A percentile compares a stretch with the other conserved stretches of the same genome.
These are phyloP conservation scores for Bombus cullumanus DNA, from an alignment of 1,140 invertebrate species.

Conservation along the genomic window DNA sequence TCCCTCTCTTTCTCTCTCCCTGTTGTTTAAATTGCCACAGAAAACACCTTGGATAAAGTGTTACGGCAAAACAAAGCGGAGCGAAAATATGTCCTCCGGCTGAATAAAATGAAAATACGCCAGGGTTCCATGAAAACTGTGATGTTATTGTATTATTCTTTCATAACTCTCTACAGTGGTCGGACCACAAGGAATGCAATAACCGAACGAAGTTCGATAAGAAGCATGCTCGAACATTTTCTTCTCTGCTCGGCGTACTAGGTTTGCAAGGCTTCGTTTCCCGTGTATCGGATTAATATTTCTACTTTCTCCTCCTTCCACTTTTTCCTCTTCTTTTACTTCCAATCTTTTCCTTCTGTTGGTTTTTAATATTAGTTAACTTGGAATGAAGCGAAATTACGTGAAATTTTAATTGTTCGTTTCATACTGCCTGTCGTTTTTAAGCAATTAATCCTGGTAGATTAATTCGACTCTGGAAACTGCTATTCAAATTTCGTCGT, in stretches of 20 bases:
- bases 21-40: background rate
- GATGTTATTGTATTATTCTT: slow-evolving; percentile 49
- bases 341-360: background rate
- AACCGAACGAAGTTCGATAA: slow-evolving; percentile 43
- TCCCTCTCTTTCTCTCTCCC: too few relatives aligned
- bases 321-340: background rate
- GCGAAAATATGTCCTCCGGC: background rate
- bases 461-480: background rate
- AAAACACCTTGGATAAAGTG: background rate
- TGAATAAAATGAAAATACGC: background rate
- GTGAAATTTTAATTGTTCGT: background rate
- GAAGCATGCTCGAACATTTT: slow-evolving; percentile 3
- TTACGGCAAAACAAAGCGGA: background rate
- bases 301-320: background rate
- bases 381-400: background rate
- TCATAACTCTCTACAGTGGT: slow-evolving; percentile 27
- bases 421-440: background rate
- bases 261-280: background rate
- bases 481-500: background rate
- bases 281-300: slow-evolving; percentile 20
- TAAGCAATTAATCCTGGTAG: background rate
- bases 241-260: background rate
- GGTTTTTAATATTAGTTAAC: background rate
- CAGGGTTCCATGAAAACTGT: background rate
- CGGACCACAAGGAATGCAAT: slow-evolving; percentile 11